Base-by-base conservation (phyloP, 2,797 vertebrate species). In the Rhinophrynus dorsalis region DNA sequence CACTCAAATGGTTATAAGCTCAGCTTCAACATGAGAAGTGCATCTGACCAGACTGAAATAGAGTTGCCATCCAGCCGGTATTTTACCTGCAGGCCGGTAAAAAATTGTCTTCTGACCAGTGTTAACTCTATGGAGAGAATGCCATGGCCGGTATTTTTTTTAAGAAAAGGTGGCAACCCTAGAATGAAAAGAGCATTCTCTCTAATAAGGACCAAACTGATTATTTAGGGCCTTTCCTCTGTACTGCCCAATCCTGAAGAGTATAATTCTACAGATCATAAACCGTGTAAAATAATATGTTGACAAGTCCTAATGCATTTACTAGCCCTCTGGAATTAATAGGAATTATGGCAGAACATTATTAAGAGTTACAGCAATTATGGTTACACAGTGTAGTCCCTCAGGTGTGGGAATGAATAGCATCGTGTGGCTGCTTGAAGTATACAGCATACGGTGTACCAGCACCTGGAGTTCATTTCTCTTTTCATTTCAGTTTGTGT, bases 261-360 rank as follows among this genome's bases (percentile, higher is more conserved):
- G 81, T 62, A 76, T 85, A 90, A 88, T 86, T 89, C 87, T 86
- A 83, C 83, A 83, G 85, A 91, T 85, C 89, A 89, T 89, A 91
- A 91, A 91, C 83, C 80, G 83, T 83, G 85, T 86, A 88, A 88
- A 91, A 90, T 84, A 86, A 88, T 89, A 90, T 82, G 89, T 84
- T 91, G 89, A 91, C 90, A 91, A 89, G 84, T 85, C 80, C 81
- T 91, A 90, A 91, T 89, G 85, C 85, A 90, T 90, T 91, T 90
- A 89, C 83, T 88, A 87, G 89, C 86, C 87, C 78, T 47, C 51
- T 82, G 85, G 88, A 90, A 90, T 90, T 91, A 89, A 91, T 85
- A 86, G 84, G 83, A 89, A 89, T 89, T 88, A 88, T 80, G 82
- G 82, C 86, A 85, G 82, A 79, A 86, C 86, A 82, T 87, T 90